These are phyloP conservation scores for Perca schrenkii DNA, from an alignment of 2,113 vertebrate genomes.

Conservation along the genomic window DNA sequence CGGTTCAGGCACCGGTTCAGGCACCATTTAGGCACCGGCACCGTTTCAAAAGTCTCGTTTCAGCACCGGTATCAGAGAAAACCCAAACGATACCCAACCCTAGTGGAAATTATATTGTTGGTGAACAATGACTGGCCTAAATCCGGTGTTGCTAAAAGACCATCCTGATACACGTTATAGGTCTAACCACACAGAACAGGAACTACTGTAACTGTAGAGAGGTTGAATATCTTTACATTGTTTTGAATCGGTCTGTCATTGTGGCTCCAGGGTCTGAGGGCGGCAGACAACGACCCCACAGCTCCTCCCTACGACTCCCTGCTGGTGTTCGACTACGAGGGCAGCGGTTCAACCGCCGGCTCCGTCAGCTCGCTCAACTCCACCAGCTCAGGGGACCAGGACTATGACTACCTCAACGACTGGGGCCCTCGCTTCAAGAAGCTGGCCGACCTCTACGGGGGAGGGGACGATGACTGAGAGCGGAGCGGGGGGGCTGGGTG, in stretches of 20 bases:
- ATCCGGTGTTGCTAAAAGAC: background rate
- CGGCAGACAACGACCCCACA: constrained; percentile 94
- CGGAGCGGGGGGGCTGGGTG: constrained; percentile 30
- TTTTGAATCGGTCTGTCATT: background rate
- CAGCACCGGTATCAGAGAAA: no score
- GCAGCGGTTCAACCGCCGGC: constrained; percentile 94
- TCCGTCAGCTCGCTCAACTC: constrained; percentile 95
- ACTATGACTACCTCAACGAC: constrained; percentile 95
- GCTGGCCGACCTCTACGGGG: constrained; percentile 95
- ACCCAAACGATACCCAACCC: no score
- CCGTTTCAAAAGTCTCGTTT: no score
- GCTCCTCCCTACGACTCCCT: constrained; percentile 96
- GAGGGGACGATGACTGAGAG: constrained; percentile 93
- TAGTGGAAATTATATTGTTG: background rate
- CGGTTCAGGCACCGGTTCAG: no score
- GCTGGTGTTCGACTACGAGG: constrained; percentile 98
- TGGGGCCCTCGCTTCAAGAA: constrained; percentile 98
- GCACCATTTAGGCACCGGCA: no score
- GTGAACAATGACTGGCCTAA: background rate
- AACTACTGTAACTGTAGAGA: background rate
- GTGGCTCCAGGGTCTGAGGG: constrained; percentile 89
- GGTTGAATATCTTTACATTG: background rate
- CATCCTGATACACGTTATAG: background rate
- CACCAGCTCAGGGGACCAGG: constrained; percentile 94
- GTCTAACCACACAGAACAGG: background rate